Base-by-base conservation (phyloP, 37 sponge, comb jelly and placozoan species). In the Bolinopsis microptera region DNA sequence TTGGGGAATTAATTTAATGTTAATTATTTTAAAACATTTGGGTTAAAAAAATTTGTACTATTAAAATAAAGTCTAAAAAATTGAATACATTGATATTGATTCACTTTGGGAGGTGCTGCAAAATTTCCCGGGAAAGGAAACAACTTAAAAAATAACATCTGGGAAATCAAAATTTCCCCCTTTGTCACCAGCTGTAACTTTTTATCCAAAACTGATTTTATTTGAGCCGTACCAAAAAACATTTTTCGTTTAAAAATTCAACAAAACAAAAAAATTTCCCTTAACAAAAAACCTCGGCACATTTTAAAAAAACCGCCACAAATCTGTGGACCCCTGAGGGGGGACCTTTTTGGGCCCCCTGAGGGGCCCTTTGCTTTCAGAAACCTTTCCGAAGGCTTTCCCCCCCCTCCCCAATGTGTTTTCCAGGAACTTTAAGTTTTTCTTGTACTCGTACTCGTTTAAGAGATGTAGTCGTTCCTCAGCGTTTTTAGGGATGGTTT, bases 401-500 rank as follows among this genome's bases (percentile, higher is more conserved):
- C n/a, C n/a, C n/a, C 75, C 75, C 25, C 18, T 24, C 3, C 75
- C 75, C 5, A 72, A 5, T 8, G 75, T 72, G 31, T n/a, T n/a
- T n/a, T n/a, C 75, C n/a, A 30, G 26, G 75, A 72, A 72, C 75
- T 30, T 72, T 24, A 72, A n/a, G 31, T n/a, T n/a, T n/a, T n/a
- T 30, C 26, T 72, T 28, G 31, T 30, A 72, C 75, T n/a, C 31
- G 31, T 72, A 72, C 75, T 72, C 75, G 26, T 72, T 72, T n/a
- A n/a, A 23, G 75, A 72, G 5, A 72, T 24, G 26, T 72, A 72
- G 2, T 72, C 31, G 26, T 72, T 28, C 18, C 75, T n/a, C 26
- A 72, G 25, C 3, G 75, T n/a, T 72, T 72, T 72, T 72, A n/a
- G 75, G 75, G 26, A 72, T 72, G 75, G 75, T 72, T n/a, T n/a